Evolutionary conservation across 1,140 invertebrate species (phyloP).

Genomic region (Drosophila arizonae): DNA sequence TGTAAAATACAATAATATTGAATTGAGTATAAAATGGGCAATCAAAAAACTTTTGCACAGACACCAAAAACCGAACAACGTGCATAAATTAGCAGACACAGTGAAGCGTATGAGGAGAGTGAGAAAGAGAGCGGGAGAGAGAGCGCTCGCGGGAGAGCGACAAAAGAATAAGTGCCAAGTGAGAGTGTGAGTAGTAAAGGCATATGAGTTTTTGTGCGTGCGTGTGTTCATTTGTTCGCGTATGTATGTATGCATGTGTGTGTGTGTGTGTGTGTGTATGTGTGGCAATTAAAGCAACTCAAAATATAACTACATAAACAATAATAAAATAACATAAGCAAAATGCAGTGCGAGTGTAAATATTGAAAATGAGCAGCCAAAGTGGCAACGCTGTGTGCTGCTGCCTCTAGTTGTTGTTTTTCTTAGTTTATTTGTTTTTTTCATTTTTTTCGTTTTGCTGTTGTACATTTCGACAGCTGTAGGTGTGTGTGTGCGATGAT

Average conservation of each 20-base stretch:
- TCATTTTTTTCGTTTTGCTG: slow-evolving; percentile 19
- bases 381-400: slow-evolving; percentile 34
- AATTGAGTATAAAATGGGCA: slow-evolving; percentile 47
- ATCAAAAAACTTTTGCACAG: slow-evolving; percentile 50
- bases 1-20: slow-evolving; percentile 36
- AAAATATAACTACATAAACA: slow-evolving; percentile 36
- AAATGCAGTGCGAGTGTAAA: slow-evolving; percentile 20
- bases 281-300: slow-evolving; percentile 22
- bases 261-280: slow-evolving; percentile 15
- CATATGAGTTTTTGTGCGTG: slow-evolving; percentile 20
- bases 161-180: slow-evolving; percentile 26
- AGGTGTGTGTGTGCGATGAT: slow-evolving; percentile 5
- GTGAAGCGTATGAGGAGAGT: slow-evolving; percentile 12
- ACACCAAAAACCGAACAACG: slow-evolving; percentile 38
- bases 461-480: slow-evolving; percentile 26
- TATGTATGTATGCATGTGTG: background rate
- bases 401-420: slow-evolving; percentile 1
- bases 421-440: slow-evolving; percentile 7
- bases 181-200: slow-evolving; percentile 37
- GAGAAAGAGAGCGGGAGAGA: slow-evolving; percentile 14
- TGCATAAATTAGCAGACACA: slow-evolving; percentile 50
- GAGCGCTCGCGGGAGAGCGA: slow-evolving; percentile 12
- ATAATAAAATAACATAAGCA: slow-evolving; percentile 29
- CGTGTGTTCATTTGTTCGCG: background rate
- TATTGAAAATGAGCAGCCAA: slow-evolving; percentile 7